Base-by-base conservation (phyloP, 2,888 invertebrate genomes). In the Sminthurides aquaticus region DNA sequence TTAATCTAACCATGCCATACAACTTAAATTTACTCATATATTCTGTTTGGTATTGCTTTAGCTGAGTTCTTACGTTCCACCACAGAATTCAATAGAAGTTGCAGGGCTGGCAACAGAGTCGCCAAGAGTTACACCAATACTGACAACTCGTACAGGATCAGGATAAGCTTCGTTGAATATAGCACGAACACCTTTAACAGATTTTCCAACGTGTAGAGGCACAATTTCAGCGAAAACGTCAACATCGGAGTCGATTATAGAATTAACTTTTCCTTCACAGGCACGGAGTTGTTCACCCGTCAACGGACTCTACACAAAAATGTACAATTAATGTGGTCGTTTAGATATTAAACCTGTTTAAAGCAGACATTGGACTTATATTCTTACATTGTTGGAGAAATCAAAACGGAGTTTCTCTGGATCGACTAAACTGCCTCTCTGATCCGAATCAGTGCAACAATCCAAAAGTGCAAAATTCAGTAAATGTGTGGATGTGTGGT, bases 31-130 rank as follows among this genome's bases (percentile, higher is more conserved):
- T 29, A 58, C 25, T 22, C n/a, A n/a, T n/a, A n/a, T 3, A 28
- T 52, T 8, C 18, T 18, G 20, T 52, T 5, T 18, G 3, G 52
- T 22, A 48, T 27, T 24, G 81, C 84, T 81, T n/a, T n/a, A n/a
- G n/a, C n/a, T n/a, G n/a, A n/a, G n/a, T n/a, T n/a, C n/a, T n/a
- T 77, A 86, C 85, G 99, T 99, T 75, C 99, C 99, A 65, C 99
- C 99, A 80, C 99, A 99, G 81, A 99, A 99, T 81, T 99, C 99
- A 3, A 99, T 91, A 1, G 98, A 96, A 0, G 96, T 96, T 66
- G 87, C 82, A 59, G 85, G 84, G 1, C 90, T 97, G 49, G 83
- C 85, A 24, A 86, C 84, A 25, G 89, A 85, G 62, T 90, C 84
- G 74, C 96, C 95, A 3, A 99, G 89, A 0, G 96, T 87, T 52